Conservation (phyloP, 1,140 invertebrate genomes). For the Drosophila lowei region DNA sequence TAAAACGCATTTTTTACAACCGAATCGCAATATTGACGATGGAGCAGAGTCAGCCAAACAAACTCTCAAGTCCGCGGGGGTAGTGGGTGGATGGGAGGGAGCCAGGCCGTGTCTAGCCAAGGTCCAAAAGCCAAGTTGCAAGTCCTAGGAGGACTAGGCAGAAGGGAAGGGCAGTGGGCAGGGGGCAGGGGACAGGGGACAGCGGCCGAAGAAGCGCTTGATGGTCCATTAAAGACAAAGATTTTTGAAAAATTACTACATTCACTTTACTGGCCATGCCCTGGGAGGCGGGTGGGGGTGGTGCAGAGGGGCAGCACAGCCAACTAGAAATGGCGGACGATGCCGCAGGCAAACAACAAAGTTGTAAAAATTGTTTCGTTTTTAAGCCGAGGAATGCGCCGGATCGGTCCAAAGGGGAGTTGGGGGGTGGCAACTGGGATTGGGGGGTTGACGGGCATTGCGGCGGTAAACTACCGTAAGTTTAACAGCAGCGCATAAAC, state of each 20-base stretch:
- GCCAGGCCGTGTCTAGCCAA: constrained; percentile 34
- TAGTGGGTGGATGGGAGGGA: neutral
- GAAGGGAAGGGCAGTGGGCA: too few species aligned
- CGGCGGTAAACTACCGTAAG: constrained; percentile 74
- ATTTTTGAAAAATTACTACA: constrained; percentile 82
- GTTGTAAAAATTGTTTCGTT: constrained; percentile 83
- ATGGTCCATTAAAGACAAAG: constrained; percentile 83
- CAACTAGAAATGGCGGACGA: constrained; percentile 69
- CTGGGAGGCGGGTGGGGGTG: neutral
- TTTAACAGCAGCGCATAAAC: constrained; percentile 77
- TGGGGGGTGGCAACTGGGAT: too few species aligned
- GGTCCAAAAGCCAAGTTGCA: constrained; percentile 56
- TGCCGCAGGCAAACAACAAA: constrained; percentile 80
- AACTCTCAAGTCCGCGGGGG: neutral
- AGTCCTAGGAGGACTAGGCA: too few species aligned
- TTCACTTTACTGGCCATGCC: constrained; percentile 51
- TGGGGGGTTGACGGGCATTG: neutral
- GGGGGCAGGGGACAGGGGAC: constrained; percentile 1
- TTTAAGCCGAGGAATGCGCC: constrained; percentile 51
- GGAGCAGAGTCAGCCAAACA: constrained; percentile 13
- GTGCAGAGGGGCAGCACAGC: neutral
- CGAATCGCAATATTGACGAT: constrained; percentile 75
- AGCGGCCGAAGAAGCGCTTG: constrained; percentile 54
- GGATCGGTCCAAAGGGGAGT: too few species aligned
- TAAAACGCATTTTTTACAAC: constrained; percentile 83